Evolutionary conservation across 2,113 vertebrate genomes (phyloP), one percentile per base, ranked within the genome.

Genomic region (Pholis gunnellus): DNA sequence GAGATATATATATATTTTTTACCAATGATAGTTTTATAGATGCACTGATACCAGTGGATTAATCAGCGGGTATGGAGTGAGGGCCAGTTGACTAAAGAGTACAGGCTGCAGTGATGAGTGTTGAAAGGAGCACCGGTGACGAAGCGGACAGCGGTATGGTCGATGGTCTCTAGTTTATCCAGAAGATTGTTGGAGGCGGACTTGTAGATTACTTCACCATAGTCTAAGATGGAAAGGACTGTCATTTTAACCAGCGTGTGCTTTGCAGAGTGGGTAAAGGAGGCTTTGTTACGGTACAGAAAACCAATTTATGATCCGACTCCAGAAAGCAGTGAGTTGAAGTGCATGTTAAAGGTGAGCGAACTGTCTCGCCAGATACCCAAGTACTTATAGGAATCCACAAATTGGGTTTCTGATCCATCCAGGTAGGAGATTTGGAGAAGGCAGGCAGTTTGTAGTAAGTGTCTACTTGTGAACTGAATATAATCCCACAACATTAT

Each of bases 401-500:
- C 54, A 56, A 56, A 56, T 25, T 56, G 9, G n/a, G 22, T 18
- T 50, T 50, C 48, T 50, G 46, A 18, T 50, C 48, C 48, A 50
- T 20, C 48, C 18, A 18, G 18, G 48, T 18, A 20, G 48, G 48
- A 50, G 48, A 50, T 50, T 20, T 50, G 2, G 7, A 50, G 18
- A 50, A 18, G 6, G 18, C 6, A 50, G 17, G 48, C 48, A 56
- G 54, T 56, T 56, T 11, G 54, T 56, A 20, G 50, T 20, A 5
- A 44, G 42, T 46, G 48, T 56, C 54, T 22, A 22, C 50, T 22
- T 80, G 38, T 60, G 54, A 74, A 68, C 52, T 63, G 70, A 79
- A 84, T 74, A 40, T 72, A 72, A 72, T 72, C 50, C 75, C 72
- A 59, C 34, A 68, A 60, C 40, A 61, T 65, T 42, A 48, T 17